A percentile compares a stretch with the other conserved stretches of the same genome.
phyloP scores from a whole-genome alignment of 2,113 vertebrate species.

The Coturnix japonica region DNA sequence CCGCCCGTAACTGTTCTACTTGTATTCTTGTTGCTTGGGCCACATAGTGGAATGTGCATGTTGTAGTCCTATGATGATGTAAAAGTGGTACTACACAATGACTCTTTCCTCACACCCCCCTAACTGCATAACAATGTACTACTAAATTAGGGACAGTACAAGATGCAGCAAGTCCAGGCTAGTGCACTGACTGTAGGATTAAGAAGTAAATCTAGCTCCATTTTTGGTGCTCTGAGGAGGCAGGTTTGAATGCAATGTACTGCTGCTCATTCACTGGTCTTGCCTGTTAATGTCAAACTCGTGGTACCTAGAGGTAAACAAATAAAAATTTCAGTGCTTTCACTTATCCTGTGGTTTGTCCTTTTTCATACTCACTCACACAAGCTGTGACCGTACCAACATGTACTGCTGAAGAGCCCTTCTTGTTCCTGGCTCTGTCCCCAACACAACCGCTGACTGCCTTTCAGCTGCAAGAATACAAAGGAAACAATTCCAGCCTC shows the following conservation, averaged over 20 bases:
- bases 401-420: neutral
- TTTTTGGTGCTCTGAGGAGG: conserved; percentile 78
- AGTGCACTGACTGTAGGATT: conserved; percentile 66
- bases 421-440: neutral
- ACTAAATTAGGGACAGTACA: conserved; percentile 74
- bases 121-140: conserved; percentile 71
- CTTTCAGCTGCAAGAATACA: neutral
- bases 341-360: conserved; percentile 61
- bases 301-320: conserved; percentile 78
- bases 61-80: conserved; percentile 88
- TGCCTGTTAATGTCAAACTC: conserved; percentile 75
- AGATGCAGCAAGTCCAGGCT: conserved; percentile 75
- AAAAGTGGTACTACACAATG: conserved; percentile 83
- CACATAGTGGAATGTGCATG: conserved; percentile 92
- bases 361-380: neutral
- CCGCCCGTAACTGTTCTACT: conserved; percentile 77
- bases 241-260: conserved; percentile 67
- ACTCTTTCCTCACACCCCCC: conserved; percentile 67
- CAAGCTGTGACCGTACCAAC: accelerated
- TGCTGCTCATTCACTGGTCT: conserved; percentile 78
- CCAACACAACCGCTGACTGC: accelerated
- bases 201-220: conserved; percentile 71
- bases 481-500: neutral
- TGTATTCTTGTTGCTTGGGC: conserved; percentile 86
- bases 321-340: conserved; percentile 79